Base-by-base conservation (phyloP, 1,140 invertebrate species). In the Steinernema khuongi region DNA sequence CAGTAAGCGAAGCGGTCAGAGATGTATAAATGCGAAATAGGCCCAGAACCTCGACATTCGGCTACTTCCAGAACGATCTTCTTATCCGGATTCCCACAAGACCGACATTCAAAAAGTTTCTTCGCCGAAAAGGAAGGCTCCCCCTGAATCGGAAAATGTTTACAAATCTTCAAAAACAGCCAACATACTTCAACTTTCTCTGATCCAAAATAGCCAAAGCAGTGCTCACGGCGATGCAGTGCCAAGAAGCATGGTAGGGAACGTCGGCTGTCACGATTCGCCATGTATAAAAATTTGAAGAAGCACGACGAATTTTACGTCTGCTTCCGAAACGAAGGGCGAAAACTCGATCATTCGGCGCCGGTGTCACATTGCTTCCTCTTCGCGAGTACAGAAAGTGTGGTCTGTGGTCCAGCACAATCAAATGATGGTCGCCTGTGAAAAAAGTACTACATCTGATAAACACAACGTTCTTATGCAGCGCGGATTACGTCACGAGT, bases 1-100 rank as follows among this genome's bases (percentile, higher is more conserved):
- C 50, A 60, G 22, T n/a, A 60, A 14, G 50, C 50, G 4, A 60
- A 26, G 4, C 50, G 50, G 26, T 60, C 50, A 4, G 50, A 60
- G 26, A 60, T 22, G 50, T 60, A 60, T 26, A 60, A 22, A 60
- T 60, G 50, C 50, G 50, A 60, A n/a, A n/a, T 60, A 11, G 50
- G 19, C 14, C 2, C 19, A 60, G 14, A 14, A 4, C 11, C 4
- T 7, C 50, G 50, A 26, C 22, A 7, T 2, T 60, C 50, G 7
- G 7, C 50, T 14, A 60, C 50, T 26, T 60, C 50, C 7, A 60
- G 11, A 60, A 60, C 26, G 14, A 60, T 14, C 19, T 22, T 7
- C 7, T 7, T 22, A 17, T 7, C 50, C 22, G 50, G 50, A 60
- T 60, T 60, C 50, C 14, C 26, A 26, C 50, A 60, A 60, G 50